phyloP scores from a whole-genome alignment of 1,140 invertebrate genomes.

The Whitmania pigra region DNA sequence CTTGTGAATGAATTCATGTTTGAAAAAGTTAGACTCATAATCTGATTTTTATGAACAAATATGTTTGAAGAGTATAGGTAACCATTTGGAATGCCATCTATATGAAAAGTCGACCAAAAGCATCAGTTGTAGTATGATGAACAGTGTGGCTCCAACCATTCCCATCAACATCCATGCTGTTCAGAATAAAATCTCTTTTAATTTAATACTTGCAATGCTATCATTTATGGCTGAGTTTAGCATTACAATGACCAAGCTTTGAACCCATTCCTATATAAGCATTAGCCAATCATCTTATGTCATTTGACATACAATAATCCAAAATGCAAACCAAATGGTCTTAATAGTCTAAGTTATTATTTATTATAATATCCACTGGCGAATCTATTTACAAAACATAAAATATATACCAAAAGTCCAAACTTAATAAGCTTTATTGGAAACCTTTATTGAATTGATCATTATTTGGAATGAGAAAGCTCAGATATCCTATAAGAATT shows the following conservation, averaged over 20 bases:
- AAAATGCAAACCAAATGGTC: neutral
- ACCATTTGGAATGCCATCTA: constrained; percentile 81
- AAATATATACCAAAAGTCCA: neutral
- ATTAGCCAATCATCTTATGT: neutral
- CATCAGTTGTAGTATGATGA: constrained; percentile 88
- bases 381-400: neutral
- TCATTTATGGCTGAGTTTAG: neutral
- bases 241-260: neutral
- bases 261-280: neutral
- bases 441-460: constrained; percentile 52
- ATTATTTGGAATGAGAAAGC: constrained; percentile 80
- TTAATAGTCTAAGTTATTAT: neutral
- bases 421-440: neutral
- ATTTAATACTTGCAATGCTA: neutral
- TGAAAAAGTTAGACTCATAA: too few species aligned
- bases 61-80: neutral
- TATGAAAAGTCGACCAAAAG: constrained; percentile 95
- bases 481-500: constrained; percentile 78
- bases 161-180: constrained; percentile 93
- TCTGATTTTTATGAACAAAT: too few species aligned
- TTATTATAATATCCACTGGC: too few species aligned
- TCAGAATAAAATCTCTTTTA: constrained; percentile 5
- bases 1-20: too few species aligned
- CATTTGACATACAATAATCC: neutral
- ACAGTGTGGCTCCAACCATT: constrained; percentile 85